These are phyloP conservation scores for Amblyteles armatorius DNA, from an alignment of 2,888 invertebrate genomes.

Conservation along the genomic window DNA sequence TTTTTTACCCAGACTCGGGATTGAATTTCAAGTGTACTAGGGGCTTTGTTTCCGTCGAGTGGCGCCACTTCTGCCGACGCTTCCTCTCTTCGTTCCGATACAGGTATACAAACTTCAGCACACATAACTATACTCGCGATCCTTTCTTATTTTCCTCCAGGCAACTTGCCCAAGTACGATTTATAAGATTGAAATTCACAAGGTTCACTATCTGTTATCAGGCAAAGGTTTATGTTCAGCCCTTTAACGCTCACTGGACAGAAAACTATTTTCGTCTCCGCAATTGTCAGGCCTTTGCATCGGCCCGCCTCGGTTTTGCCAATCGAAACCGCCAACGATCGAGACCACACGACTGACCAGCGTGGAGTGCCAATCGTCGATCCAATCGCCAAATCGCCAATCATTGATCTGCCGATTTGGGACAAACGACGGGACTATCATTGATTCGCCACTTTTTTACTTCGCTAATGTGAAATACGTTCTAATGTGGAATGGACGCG, in stretches of 20 bases:
- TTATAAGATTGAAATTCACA: constrained; percentile 13
- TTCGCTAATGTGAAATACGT: no score
- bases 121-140: constrained; percentile 23
- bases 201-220: neutral
- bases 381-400: no score
- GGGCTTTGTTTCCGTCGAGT: constrained; percentile 63
- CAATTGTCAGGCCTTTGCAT: neutral
- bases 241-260: neutral
- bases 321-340: neutral
- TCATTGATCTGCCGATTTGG: neutral
- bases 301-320: neutral
- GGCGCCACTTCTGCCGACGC: constrained; percentile 47
- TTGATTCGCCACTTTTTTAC: no score
- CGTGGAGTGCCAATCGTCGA: neutral
- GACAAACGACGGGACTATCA: neutral
- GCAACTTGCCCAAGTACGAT: constrained; percentile 12
- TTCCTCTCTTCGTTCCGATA: constrained; percentile 41
- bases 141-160: constrained; percentile 23
- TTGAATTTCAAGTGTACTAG: constrained; percentile 65
- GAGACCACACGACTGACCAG: no score
- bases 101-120: constrained; percentile 31
- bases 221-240: neutral
- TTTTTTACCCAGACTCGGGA: constrained; percentile 59
- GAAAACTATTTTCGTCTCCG: neutral
- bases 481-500: no score